Percentiles rank a stretch among this genome's conserved stretches.
These are phyloP conservation scores for Malthinus flaveolus DNA, from an alignment of 2,888 invertebrate species.

Conservation along the genomic window DNA sequence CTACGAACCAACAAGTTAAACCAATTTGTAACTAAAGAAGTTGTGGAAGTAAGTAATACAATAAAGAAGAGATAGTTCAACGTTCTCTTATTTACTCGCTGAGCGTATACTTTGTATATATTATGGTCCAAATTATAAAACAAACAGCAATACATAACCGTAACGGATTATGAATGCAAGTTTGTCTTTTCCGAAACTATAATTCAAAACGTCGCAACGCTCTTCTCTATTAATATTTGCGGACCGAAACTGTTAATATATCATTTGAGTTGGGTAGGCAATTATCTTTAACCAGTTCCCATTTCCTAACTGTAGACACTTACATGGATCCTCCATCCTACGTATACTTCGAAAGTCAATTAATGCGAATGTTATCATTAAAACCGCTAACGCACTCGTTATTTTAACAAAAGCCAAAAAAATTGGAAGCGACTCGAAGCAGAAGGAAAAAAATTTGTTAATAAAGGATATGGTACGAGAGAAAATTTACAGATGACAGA, in stretches of 20 bases:
- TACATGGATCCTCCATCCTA: conserved; percentile 8
- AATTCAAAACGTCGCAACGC: too few species aligned
- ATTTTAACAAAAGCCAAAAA: conserved; percentile 1
- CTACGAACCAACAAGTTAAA: too few species aligned
- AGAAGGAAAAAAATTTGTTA: conserved; percentile 8
- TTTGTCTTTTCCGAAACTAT: too few species aligned
- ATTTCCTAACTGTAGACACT: conserved; percentile 13
- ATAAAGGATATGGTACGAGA: conserved; percentile 17
- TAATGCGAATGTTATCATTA: neutral
- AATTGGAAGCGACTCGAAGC: neutral
- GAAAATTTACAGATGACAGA: conserved; percentile 17
- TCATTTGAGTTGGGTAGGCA: conserved; percentile 14
- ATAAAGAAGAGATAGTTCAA: too few species aligned
- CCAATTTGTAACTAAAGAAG: too few species aligned
- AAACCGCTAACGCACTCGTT: neutral
- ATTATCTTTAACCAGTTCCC: conserved; percentile 16
- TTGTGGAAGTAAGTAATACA: too few species aligned
- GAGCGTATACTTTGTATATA: too few species aligned
- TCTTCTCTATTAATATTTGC: conserved; percentile 4
- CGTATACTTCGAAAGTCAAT: conserved; percentile 5
- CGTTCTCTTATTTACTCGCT: too few species aligned
- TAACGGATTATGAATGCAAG: too few species aligned
- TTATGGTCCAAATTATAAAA: too few species aligned
- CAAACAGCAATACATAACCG: too few species aligned
- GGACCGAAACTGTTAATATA: conserved; percentile 6